These are phyloP conservation scores for Nixonia krombeini DNA, from an alignment of 1,140 invertebrate genomes.

Conservation along the genomic window DNA sequence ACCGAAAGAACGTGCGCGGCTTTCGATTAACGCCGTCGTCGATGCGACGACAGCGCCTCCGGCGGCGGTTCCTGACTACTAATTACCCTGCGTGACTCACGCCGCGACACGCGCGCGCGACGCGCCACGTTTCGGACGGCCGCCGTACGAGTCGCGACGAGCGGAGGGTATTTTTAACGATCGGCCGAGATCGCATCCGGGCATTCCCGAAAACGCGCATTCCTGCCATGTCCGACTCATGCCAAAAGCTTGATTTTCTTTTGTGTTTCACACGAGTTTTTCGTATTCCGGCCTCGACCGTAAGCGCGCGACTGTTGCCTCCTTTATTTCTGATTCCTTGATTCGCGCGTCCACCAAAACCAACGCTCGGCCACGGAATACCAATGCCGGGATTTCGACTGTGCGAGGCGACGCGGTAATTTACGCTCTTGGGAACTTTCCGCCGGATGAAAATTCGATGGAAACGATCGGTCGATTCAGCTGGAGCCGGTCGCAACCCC, in stretches of 20 bases:
- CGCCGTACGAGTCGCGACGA: too few relatives aligned
- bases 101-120: background rate
- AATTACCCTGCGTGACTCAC: conserved; percentile 13
- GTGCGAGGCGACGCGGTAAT: too few relatives aligned
- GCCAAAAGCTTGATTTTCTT: conserved; percentile 31
- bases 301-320: conserved; percentile 40
- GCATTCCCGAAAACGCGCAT: too few relatives aligned
- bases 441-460: too few relatives aligned
- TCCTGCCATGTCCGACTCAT: too few relatives aligned
- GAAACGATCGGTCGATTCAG: too few relatives aligned
- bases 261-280: conserved; percentile 45
- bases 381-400: conserved; percentile 33
- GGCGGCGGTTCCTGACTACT: conserved; percentile 11
- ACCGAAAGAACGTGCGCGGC: conserved; percentile 14
- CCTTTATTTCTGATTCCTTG: conserved; percentile 22
- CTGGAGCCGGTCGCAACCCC: conserved; percentile 47
- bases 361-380: conserved; percentile 27
- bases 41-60: background rate
- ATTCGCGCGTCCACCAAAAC: conserved; percentile 42
- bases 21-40: conserved; percentile 14
- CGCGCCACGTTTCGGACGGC: too few relatives aligned
- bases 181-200: too few relatives aligned
- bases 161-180: too few relatives aligned
- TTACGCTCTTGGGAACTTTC: too few relatives aligned
- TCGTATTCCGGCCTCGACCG: conserved; percentile 40